Evolutionary conservation across 1,140 invertebrate species (phyloP).

Genomic region (Lordiphosa collinella): DNA sequence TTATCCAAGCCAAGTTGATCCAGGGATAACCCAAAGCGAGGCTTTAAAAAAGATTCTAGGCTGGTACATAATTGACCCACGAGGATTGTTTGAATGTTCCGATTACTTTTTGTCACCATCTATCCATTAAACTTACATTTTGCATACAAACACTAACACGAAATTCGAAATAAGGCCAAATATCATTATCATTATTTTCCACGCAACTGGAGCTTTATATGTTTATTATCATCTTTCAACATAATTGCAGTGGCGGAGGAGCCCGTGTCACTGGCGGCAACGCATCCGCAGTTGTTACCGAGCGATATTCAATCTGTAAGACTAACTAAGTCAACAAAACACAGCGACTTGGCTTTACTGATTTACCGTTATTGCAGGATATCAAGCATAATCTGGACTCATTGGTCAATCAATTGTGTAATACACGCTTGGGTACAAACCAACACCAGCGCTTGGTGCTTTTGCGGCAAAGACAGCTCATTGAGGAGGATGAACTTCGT

Average conservation of each 20-base stretch:
- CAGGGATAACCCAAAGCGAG: too few relatives aligned
- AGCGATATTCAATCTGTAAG: slow-evolving; percentile 78
- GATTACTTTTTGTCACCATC: too few relatives aligned
- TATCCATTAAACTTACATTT: too few relatives aligned
- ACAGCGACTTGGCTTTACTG: neutral
- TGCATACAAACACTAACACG: too few relatives aligned
- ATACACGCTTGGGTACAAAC: slow-evolving; percentile 74
- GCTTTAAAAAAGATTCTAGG: too few relatives aligned
- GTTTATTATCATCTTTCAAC: too few relatives aligned
- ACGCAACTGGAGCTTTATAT: too few relatives aligned
- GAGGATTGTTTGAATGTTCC: too few relatives aligned
- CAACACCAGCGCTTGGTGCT: slow-evolving; percentile 73
- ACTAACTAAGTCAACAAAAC: neutral
- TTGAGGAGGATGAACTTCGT: slow-evolving; percentile 78
- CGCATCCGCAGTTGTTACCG: slow-evolving; percentile 72
- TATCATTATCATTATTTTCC: too few relatives aligned
- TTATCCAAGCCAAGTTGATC: too few relatives aligned
- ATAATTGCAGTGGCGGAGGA: slow-evolving; percentile 60
- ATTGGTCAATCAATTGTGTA: slow-evolving; percentile 72
- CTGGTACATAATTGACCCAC: too few relatives aligned
- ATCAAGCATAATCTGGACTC: slow-evolving; percentile 79
- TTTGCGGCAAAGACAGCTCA: slow-evolving; percentile 75
- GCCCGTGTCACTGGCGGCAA: slow-evolving; percentile 72
- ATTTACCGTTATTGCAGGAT: slow-evolving; percentile 40
- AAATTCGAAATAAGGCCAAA: too few relatives aligned